Evolutionary conservation across 2,888 invertebrate genomes (phyloP).

Genomic region (Teleogryllus oceanicus): DNA sequence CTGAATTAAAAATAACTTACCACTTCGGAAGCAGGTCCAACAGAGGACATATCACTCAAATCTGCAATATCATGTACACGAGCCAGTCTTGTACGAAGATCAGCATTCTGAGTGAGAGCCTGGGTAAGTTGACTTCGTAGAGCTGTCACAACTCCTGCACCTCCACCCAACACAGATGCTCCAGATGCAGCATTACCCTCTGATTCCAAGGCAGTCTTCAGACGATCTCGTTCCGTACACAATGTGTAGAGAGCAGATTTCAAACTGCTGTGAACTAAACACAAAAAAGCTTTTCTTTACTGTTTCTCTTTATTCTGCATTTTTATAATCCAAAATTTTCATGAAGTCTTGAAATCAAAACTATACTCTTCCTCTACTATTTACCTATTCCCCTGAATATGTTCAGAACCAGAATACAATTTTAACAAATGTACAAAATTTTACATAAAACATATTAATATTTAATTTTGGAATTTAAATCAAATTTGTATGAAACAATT

Average conservation of each 20-base stretch:
- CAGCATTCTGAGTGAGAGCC: conserved; percentile 71
- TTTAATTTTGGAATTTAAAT: no score
- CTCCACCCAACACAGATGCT: conserved; percentile 35
- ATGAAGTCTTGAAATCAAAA: no score
- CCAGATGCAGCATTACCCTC: conserved; percentile 42
- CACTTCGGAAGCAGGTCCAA: conserved; percentile 56
- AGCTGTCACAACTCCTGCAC: conserved; percentile 51
- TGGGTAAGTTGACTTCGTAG: conserved; percentile 60
- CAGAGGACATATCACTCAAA: conserved; percentile 57
- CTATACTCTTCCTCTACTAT: no score
- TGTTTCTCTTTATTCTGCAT: background rate
- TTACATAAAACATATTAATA: no score
- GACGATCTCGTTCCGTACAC: conserved; percentile 56
- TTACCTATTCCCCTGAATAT: no score
- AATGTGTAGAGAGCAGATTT: conserved; percentile 50
- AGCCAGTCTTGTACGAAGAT: conserved; percentile 61
- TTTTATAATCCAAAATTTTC: background rate
- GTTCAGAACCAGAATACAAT: no score
- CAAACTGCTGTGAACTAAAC: conserved; percentile 52
- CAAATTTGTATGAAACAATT: no score
- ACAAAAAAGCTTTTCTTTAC: background rate
- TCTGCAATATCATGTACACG: conserved; percentile 64
- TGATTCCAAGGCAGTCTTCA: conserved; percentile 60
- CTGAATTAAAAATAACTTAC: conserved; percentile 40
- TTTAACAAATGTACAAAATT: no score